Conservation (phyloP, 2,797 vertebrate genomes). For the Chaetophractus vellerosus region DNA sequence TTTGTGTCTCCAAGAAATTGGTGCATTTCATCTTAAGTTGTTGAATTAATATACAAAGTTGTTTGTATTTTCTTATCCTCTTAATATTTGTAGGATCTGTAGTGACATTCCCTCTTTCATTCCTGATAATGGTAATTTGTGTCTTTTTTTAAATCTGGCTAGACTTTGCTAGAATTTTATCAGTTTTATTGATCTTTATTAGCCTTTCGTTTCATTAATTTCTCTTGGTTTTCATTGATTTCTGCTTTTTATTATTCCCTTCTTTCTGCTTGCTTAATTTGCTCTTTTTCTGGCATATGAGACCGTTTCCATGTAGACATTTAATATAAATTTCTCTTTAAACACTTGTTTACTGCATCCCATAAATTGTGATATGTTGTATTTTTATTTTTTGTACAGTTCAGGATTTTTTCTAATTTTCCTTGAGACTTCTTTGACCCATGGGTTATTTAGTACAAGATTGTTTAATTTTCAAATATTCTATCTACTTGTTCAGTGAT, state of each 20-base stretch:
- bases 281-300: not conserved
- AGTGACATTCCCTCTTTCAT: not conserved
- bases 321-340: not conserved
- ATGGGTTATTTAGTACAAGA: not conserved
- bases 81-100: not conserved
- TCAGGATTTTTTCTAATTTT: slow-evolving; percentile 6
- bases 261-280: not conserved
- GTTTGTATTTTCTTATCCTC: not conserved
- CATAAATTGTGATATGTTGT: not conserved
- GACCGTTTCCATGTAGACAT: not conserved
- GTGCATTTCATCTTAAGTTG: not conserved
- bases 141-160: not conserved
- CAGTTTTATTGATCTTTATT: not conserved
- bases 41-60: not conserved
- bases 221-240: not conserved
- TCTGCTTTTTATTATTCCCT: not conserved
- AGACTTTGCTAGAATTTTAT: not conserved
- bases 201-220: not conserved
- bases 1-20: not conserved
- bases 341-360: not conserved
- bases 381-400: not conserved
- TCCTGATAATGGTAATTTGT: not conserved
- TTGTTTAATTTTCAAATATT: not conserved
- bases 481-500: not conserved
- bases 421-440: not conserved